Percentiles rank a stretch among this genome's conserved stretches.
Conservation (phyloP, 2,113 vertebrate species). For the Tenebrosternarchus preto region DNA sequence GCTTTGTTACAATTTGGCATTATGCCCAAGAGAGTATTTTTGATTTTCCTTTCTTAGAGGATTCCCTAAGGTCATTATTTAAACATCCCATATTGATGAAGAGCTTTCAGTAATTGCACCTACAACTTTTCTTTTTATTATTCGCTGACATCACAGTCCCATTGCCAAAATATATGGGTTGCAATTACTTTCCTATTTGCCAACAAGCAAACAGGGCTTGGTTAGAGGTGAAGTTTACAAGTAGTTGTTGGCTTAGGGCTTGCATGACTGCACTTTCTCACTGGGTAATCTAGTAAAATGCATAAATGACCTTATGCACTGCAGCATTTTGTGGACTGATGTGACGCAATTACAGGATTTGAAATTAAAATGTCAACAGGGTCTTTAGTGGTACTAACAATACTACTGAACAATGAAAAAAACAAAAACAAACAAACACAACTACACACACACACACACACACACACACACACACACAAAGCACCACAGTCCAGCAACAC, state of each 20-base stretch:
- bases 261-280: neutral
- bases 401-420: conserved; percentile 1
- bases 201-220: neutral
- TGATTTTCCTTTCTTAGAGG: neutral
- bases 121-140: conserved; percentile 33
- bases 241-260: neutral
- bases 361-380: conserved; percentile 28
- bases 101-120: conserved; percentile 27
- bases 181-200: conserved; percentile 16
- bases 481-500: neutral
- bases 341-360: conserved; percentile 37
- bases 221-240: neutral
- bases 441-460: neutral
- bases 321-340: conserved; percentile 33
- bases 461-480: neutral
- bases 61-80: conserved; percentile 29
- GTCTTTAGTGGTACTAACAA: conserved; percentile 25
- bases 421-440: neutral
- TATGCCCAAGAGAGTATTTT: conserved; percentile 29
- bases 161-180: conserved; percentile 16
- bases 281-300: neutral
- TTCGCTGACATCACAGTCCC: conserved; percentile 5
- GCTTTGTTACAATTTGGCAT: neutral
- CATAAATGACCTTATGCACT: conserved; percentile 12
- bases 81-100: conserved; percentile 35